Evolutionary conservation across 1,140 invertebrate species (phyloP), one percentile per base, ranked within the genome.

Genomic region (Saccostrea glomerata): DNA sequence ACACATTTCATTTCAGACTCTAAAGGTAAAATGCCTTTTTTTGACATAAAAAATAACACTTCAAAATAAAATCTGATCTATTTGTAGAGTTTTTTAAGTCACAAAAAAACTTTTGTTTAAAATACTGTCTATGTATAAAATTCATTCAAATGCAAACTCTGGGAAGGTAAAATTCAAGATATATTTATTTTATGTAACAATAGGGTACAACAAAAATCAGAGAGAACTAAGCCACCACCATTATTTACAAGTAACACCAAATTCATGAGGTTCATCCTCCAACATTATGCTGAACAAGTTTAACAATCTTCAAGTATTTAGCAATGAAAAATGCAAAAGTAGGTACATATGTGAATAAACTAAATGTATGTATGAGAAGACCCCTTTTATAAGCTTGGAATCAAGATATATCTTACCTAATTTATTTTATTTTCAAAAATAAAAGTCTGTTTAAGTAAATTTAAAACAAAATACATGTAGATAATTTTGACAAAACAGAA

Each of bases 181-280:
- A 20, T n/a, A 6, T 20, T 20, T 63, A 1, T 63, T 63, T 63
- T 7, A n/a, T 63, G n/a, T 63, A 63, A 63, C 20, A 20, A 63
- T 63, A n/a, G 25, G 15, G 15, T 77, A 36, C 58, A 63, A 77
- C 70, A 77, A 25, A 77, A 66, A 66, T 77, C 7, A 77, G 25
- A 77, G 70, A 73, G 15, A 25, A 77, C 25, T 77, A 77, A 30
- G 36, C 70, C 70, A 77, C 30, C 70, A 77, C 70, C 70, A 13
- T 77, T 77, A 77, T 77, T 77, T 77, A 77, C 70, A 77, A 40
- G 70, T 47, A 77, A 77, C 66, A 30, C 23, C 66, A 23, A 73
- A 25, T 36, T 23, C 23, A 77, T 30, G 70, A 77, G 70, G 23
- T 77, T 77, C 70, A 77, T 77, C 23, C 70, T 77, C 70, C 70